Percentiles rank a stretch among this genome's conserved stretches.
Evolutionary conservation across 2,113 vertebrate genomes (phyloP).

Genomic region (Colistium nudipinnis): DNA sequence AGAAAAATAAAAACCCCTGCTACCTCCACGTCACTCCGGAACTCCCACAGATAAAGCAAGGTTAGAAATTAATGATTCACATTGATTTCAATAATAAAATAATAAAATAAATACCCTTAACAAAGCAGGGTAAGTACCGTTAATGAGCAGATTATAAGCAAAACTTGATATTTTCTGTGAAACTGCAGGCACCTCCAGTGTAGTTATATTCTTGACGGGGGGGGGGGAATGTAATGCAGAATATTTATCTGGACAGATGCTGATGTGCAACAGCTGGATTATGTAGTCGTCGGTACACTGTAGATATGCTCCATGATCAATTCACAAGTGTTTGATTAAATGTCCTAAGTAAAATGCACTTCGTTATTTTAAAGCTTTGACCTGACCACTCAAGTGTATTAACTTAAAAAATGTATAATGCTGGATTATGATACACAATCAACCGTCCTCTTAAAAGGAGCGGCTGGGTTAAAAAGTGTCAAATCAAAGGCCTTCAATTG

Average conservation of each 20-base stretch:
- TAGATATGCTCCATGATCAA: neutral
- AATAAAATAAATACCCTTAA: constrained; percentile 24
- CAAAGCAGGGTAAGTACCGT: constrained; percentile 70
- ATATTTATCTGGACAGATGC: constrained; percentile 10
- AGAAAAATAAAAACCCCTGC: constrained; percentile 73
- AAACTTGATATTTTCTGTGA: constrained; percentile 9
- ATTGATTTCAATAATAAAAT: too few relatives aligned
- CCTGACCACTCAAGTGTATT: neutral
- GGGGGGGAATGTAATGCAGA: constrained; percentile 49
- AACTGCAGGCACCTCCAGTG: constrained; percentile 30
- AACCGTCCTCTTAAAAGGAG: constrained; percentile 6
- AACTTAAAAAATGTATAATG: neutral
- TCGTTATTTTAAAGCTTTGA: constrained; percentile 9
- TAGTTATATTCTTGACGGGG: constrained; percentile 23
- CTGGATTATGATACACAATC: constrained; percentile 6
- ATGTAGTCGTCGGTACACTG: neutral
- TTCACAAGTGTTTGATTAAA: neutral
- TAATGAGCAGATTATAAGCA: constrained; percentile 34
- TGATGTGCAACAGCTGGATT: constrained; percentile 13
- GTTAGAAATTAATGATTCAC: constrained; percentile 54
- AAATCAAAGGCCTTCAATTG: constrained; percentile 46
- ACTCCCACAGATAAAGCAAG: constrained; percentile 31
- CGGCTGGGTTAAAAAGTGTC: constrained; percentile 23
- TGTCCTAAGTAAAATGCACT: constrained; percentile 26
- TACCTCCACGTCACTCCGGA: constrained; percentile 79